phyloP scores from a whole-genome alignment of 64 coral and sea anemone species.

The Pocillopora damicornis region DNA sequence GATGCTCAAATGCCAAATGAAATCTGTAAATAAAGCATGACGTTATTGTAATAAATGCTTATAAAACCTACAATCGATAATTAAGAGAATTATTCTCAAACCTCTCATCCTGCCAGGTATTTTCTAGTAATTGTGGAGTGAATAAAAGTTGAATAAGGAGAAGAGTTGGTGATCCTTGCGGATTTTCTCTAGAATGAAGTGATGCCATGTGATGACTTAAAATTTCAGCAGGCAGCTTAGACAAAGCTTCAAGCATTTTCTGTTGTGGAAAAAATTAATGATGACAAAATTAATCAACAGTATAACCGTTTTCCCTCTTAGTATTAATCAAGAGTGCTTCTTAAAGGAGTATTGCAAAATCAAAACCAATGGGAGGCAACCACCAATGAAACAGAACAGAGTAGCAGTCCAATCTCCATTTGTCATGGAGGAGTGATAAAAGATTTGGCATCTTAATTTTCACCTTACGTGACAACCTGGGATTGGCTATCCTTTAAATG shows the following conservation, averaged over 20 bases:
- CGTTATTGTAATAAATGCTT: neutral
- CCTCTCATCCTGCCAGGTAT: conserved; percentile 65
- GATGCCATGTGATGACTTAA: conserved; percentile 50
- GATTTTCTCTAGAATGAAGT: conserved; percentile 73
- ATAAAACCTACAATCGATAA: too few relatives aligned
- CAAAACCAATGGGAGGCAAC: too few relatives aligned
- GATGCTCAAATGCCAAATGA: conserved; percentile 71
- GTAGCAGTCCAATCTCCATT: too few relatives aligned
- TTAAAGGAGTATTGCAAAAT: too few relatives aligned
- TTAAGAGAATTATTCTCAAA: conserved; percentile 7
- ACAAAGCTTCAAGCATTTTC: conserved; percentile 62
- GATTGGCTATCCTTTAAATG: too few relatives aligned
- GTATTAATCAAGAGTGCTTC: too few relatives aligned
- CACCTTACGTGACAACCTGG: too few relatives aligned
- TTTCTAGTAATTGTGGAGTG: conserved; percentile 9
- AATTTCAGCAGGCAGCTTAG: conserved; percentile 37
- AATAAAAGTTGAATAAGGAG: conserved; percentile 59
- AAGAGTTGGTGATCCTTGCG: conserved; percentile 47
- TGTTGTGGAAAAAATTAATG: conserved; percentile 33
- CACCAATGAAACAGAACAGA: too few relatives aligned
- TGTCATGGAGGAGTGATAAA: too few relatives aligned
- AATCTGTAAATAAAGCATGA: conserved; percentile 40
- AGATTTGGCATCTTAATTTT: too few relatives aligned
- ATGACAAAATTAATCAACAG: neutral
- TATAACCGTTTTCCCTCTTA: too few relatives aligned